Evolutionary conservation across 1,140 invertebrate genomes (phyloP).

Genomic region (Conopomorpha cramerella): DNA sequence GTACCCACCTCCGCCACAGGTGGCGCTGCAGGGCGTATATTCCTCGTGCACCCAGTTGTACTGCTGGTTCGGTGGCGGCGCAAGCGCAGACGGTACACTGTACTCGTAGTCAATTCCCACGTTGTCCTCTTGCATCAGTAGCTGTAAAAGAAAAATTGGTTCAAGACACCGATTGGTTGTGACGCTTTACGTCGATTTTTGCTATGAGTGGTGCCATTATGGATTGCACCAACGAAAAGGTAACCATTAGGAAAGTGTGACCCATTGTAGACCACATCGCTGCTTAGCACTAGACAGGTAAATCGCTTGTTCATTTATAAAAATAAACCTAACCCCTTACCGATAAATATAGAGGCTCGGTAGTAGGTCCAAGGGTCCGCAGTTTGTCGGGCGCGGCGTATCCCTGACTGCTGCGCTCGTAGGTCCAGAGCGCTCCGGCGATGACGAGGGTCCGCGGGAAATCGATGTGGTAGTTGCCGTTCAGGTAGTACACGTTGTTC

Average conservation of each 20-base stretch:
- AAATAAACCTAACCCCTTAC: constrained; percentile 60
- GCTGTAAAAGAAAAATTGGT: constrained; percentile 67
- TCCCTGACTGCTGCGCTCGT: constrained; percentile 79
- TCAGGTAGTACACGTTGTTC: constrained; percentile 85
- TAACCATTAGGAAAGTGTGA: no score
- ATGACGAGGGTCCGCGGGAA: constrained; percentile 80
- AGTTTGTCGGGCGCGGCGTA: constrained; percentile 84
- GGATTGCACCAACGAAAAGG: no score
- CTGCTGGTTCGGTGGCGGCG: constrained; percentile 67
- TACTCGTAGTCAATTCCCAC: constrained; percentile 91
- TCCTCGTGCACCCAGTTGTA: constrained; percentile 82
- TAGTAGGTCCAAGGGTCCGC: constrained; percentile 81
- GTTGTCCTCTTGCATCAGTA: constrained; percentile 85
- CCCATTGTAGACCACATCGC: no score
- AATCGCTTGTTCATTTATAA: no score
- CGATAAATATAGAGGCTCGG: constrained; percentile 84
- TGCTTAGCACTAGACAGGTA: no score
- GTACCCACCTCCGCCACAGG: constrained; percentile 90
- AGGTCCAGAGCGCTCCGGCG: constrained; percentile 85
- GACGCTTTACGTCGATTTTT: no score
- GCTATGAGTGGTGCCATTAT: no score
- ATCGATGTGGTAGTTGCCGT: constrained; percentile 93
- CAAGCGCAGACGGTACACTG: constrained; percentile 78
- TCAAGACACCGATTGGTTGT: no score
- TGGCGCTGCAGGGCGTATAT: constrained; percentile 78